Conservation (phyloP, 2,113 vertebrate genomes). For the Panthera leo region DNA sequence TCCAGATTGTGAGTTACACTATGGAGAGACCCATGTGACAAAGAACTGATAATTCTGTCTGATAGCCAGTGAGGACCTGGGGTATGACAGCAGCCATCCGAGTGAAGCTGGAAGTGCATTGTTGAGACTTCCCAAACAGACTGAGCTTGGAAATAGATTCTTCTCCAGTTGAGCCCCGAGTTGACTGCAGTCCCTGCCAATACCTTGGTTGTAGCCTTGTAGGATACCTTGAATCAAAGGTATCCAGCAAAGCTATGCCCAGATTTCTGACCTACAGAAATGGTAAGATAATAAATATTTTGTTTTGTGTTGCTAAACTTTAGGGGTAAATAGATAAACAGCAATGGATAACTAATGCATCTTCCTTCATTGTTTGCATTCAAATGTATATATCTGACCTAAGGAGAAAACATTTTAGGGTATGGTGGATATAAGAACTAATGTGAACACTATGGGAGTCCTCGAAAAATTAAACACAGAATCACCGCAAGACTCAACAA, state of each 20-base stretch:
- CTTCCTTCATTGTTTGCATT: background rate
- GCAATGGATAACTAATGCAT: background rate
- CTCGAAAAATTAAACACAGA: background rate
- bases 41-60: background rate
- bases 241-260: background rate
- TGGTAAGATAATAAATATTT: background rate
- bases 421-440: background rate
- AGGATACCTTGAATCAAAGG: background rate
- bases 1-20: background rate
- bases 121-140: background rate
- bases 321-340: background rate
- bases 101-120: background rate
- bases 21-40: background rate
- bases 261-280: background rate
- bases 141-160: background rate
- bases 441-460: background rate
- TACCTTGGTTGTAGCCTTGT: background rate
- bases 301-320: background rate
- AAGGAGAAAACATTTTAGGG: background rate
- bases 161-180: background rate
- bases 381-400: background rate
- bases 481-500: background rate
- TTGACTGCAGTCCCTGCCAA: background rate
- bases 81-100: background rate
- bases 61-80: background rate